Evolutionary conservation across 2,888 invertebrate genomes (phyloP), one percentile per base, ranked within the genome.

Genomic region (Drosophila robusta): DNA sequence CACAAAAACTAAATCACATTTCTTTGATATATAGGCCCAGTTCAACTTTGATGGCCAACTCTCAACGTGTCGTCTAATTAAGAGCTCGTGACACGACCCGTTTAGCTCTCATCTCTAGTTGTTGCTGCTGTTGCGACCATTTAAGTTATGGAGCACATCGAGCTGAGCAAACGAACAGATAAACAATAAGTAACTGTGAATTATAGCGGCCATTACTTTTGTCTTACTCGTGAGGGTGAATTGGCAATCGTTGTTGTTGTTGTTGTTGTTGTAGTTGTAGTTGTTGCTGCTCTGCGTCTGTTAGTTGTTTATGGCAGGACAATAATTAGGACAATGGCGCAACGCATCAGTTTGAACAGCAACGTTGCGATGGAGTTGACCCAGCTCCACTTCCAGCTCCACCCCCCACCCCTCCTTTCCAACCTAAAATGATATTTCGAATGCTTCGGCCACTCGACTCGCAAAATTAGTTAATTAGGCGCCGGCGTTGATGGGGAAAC

Each of bases 171-270:
- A 83, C 88, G 83, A 78, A 80, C 78, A 87, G 90, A 90, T 89
- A 90, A 90, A 89, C 89, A 90, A 90, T 90, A 90, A 90, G 88
- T 90, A 89, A 81, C 90, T 87, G 89, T 89, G 89, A 89, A 90
- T 90, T 89, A 89, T 90, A 81, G 84, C 80, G 72, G 89, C 79
- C 87, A 89, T 89, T 89, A 89, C 78, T 79, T 85, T 85, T 75
- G 89, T 77, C 73, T 62, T 70, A 51, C 61, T 67, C 58, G 66
- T 69, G 74, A 65, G 78, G 74, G 78, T 81, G 77, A 70, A 76
- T 58, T 50, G 75, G 38, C 57, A 46, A 49, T 29, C 52, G 45
- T 34, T 69, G 39, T 56, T 55, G 46, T n/a, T 56, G 32, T 8
- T 29, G 49, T 34, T 55, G 34, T 0, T n/a, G 22, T 11, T 69